A percentile compares a stretch with the other conserved stretches of the same genome.
These are phyloP conservation scores for Drosophila sp. DNA, from an alignment of 1,140 invertebrate species.

Conservation along the genomic window DNA sequence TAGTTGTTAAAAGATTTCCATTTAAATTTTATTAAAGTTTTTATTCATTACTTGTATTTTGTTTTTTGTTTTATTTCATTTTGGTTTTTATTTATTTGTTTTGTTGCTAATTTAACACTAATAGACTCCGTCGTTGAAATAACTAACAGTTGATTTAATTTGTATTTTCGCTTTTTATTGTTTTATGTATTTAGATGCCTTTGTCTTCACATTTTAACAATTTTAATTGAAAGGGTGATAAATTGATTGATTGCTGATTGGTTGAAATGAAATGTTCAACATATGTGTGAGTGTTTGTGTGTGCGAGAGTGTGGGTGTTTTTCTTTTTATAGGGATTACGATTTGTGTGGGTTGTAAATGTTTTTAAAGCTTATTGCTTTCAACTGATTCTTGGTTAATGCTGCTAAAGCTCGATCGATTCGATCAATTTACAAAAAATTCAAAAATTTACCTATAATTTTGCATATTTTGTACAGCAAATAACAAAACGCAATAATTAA, in stretches of 20 bases:
- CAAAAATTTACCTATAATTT: constrained; percentile 1
- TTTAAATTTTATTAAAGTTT: constrained; percentile 10
- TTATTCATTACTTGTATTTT: background rate
- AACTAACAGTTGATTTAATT: constrained; percentile 69
- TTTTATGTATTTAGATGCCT: constrained; percentile 34
- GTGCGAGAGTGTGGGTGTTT: background rate
- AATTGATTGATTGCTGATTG: constrained; percentile 6
- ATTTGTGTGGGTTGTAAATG: no score
- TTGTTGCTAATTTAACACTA: constrained; percentile 72
- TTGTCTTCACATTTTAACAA: constrained; percentile 14
- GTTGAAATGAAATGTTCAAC: background rate
- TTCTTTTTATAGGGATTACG: background rate
- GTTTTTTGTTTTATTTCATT: constrained; percentile 31
- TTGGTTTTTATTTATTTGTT: constrained; percentile 32
- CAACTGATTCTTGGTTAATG: background rate
- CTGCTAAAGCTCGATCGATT: background rate
- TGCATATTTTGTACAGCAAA: constrained; percentile 60
- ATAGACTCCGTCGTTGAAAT: constrained; percentile 77
- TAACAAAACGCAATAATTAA: constrained; percentile 63
- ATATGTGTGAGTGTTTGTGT: background rate
- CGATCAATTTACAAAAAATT: background rate
- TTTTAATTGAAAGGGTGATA: constrained; percentile 1
- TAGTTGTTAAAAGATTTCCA: constrained; percentile 61
- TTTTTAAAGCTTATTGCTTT: background rate
- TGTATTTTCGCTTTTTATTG: constrained; percentile 28